Conservation (phyloP, 2,888 invertebrate species). For the Hirtodrosophila alboralis region DNA sequence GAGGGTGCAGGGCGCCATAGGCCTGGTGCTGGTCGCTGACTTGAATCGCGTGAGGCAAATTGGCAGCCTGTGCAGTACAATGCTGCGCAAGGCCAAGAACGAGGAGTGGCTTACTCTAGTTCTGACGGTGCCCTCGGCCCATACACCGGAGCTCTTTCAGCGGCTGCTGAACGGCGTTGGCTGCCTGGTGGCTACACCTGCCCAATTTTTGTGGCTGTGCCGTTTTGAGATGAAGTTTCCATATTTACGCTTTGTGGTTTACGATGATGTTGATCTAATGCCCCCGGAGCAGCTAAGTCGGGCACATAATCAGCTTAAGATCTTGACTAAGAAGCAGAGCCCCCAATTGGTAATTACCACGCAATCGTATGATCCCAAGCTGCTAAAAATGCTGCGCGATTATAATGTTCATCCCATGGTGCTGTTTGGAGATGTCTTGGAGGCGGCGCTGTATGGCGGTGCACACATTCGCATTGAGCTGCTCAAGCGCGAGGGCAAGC, state of each 20-base stretch:
- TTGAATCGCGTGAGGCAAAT: conserved; percentile 34
- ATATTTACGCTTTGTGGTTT: conserved; percentile 39
- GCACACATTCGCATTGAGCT: conserved; percentile 29
- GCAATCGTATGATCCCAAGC: conserved; percentile 23
- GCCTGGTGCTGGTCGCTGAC: conserved; percentile 45
- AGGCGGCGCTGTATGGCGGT: conserved; percentile 62
- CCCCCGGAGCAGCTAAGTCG: conserved; percentile 8
- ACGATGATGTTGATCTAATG: conserved; percentile 64
- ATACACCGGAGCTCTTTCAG: conserved; percentile 24
- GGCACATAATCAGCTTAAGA: conserved; percentile 18
- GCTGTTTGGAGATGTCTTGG: conserved; percentile 61
- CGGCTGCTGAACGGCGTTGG: conserved; percentile 58
- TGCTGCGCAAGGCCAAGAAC: conserved; percentile 32
- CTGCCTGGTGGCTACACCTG: conserved; percentile 51
- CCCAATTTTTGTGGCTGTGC: conserved; percentile 47
- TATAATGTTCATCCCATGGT: conserved; percentile 36
- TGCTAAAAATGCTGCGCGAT: conserved; percentile 19
- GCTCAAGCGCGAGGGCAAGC: conserved; percentile 18
- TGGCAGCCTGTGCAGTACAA: conserved; percentile 24
- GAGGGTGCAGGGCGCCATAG: conserved; percentile 37
- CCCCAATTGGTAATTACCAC: conserved; percentile 52
- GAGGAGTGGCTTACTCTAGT: conserved; percentile 25
- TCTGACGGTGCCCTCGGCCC: conserved; percentile 41
- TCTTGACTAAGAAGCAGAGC: neutral
- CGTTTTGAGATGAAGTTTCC: conserved; percentile 22